These are phyloP conservation scores for Heliconius congener DNA, from an alignment of 1,140 invertebrate genomes.

Conservation along the genomic window DNA sequence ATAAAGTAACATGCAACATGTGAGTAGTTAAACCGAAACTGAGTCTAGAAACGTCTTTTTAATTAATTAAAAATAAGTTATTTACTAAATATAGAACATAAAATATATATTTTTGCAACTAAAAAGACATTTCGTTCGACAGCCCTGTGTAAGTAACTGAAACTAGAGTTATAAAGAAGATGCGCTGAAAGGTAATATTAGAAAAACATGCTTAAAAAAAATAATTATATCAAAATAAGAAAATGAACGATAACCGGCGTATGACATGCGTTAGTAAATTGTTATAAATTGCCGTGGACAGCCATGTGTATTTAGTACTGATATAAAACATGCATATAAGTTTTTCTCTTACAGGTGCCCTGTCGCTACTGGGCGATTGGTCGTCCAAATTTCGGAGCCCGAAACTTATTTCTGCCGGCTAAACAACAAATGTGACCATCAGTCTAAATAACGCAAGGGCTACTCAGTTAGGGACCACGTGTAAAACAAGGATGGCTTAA, in stretches of 20 bases:
- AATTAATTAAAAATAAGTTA: background rate
- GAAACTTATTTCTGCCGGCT: constrained; percentile 72
- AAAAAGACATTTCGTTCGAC: constrained; percentile 1
- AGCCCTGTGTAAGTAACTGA: background rate
- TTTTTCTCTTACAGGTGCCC: constrained; percentile 68
- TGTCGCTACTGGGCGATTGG: constrained; percentile 64
- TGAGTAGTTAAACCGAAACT: constrained; percentile 28
- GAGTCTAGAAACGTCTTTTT: constrained; percentile 27
- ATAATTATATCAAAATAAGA: background rate
- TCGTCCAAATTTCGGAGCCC: constrained; percentile 72
- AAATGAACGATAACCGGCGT: background rate
- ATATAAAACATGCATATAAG: constrained; percentile 55
- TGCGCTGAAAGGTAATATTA: background rate
- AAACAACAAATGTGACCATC: constrained; percentile 55
- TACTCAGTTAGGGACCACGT: background rate
- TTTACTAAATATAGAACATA: background rate
- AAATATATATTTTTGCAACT: background rate
- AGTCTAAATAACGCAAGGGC: constrained; percentile 25
- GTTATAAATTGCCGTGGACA: background rate
- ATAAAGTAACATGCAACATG: constrained; percentile 68
- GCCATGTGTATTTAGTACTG: constrained; percentile 12
- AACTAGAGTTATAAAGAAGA: background rate
- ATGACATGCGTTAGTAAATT: constrained; percentile 19
- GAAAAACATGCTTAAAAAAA: background rate
- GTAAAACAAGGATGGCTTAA: background rate